Conservation (phyloP, 2,888 invertebrate species). For the Morpho helenor region DNA sequence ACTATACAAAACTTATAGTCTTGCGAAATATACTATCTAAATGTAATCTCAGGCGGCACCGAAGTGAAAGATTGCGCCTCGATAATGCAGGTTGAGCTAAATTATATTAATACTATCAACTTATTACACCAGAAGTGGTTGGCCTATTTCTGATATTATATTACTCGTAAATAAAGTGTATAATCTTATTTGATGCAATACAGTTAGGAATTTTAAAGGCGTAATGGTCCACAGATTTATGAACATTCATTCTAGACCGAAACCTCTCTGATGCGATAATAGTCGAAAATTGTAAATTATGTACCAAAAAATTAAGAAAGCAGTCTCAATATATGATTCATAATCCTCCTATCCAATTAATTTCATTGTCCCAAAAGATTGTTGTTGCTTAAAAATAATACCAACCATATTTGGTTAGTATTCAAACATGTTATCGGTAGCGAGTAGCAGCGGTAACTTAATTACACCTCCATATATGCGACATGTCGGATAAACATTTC, state of each 20-base stretch:
- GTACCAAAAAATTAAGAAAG: too few species aligned
- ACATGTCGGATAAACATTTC: neutral
- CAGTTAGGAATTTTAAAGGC: neutral
- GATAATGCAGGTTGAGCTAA: constrained; percentile 1
- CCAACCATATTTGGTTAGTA: too few species aligned
- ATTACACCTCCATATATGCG: constrained; percentile 1
- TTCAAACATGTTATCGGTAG: too few species aligned
- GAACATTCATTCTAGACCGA: too few species aligned
- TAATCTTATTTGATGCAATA: neutral
- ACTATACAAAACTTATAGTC: neutral
- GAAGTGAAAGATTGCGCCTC: constrained; percentile 2
- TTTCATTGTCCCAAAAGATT: too few species aligned
- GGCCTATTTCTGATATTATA: neutral
- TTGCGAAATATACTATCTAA: constrained; percentile 7
- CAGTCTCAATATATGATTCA: too few species aligned
- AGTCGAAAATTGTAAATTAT: too few species aligned
- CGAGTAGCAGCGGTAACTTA: neutral
- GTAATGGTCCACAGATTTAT: too few species aligned
- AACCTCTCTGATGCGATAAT: too few species aligned
- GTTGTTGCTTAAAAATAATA: too few species aligned
- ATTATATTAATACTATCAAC: constrained; percentile 5
- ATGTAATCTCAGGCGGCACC: constrained; percentile 5
- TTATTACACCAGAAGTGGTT: constrained; percentile 6
- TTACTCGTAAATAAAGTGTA: neutral
- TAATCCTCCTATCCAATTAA: too few species aligned